Base-by-base conservation (phyloP, 2,888 invertebrate species). In the Eristalinus aeneus region DNA sequence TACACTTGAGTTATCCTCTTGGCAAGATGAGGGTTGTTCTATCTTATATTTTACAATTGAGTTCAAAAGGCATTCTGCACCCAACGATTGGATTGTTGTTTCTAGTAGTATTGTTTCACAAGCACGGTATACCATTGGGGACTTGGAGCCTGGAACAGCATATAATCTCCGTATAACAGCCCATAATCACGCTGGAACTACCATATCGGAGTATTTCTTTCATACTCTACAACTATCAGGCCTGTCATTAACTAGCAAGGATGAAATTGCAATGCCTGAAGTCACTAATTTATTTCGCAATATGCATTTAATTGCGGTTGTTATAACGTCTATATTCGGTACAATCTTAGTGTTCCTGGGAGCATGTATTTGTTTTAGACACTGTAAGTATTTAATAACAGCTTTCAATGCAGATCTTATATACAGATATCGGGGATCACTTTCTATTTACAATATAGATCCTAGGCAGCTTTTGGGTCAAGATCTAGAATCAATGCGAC, bases 11-110 rank as follows among this genome's bases (percentile, higher is more conserved):
- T 93, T 97, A 86, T 94, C 95, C 69, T 95, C 96, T 8, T 97
- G 97, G 97, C 95, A 96, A 22, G 96, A 96, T 89, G 96, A 96
- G 0, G 97, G 97, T 54, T 97, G 97, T 90, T 95, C 96, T 0
- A 95, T 97, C 89, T 94, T 94, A 0, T 95, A 96, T 81, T 96
- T 96, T 63, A 91, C 92, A 31, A 91, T 92, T n/a, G 92, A 92
- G 74, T 92, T 92, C 39, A 90, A 90, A 53, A 89, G 90, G 12
- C 89, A 91, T 72, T 90, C 90, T 11, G 88, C 90, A 3, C 90
- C 91, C 0, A 90, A 89, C 64, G 92, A 92, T 83, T 92, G 92
- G 92, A 92, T 92, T 32, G 90, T 93, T 89, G 94, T 94, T 20
- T 94, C 94, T 5, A 94, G 93, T 88, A 93, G 94, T 89, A 92